Evolutionary conservation across 2,888 invertebrate species (phyloP), one percentile per base, ranked within the genome.

Genomic region (Zygothrica quintamaculata): DNA sequence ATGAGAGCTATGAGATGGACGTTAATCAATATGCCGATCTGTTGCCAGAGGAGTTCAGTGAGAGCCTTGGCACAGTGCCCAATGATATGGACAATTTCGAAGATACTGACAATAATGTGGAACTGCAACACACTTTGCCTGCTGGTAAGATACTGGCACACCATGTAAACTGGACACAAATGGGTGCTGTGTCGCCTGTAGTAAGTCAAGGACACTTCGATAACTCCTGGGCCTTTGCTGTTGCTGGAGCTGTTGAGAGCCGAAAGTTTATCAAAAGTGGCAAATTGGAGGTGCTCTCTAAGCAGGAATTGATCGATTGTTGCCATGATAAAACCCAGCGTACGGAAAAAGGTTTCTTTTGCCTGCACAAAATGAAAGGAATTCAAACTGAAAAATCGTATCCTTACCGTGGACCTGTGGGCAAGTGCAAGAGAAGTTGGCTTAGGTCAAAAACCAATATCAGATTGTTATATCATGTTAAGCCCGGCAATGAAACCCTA

Each of bases 161-260:
- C 52, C 40, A 0, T 25, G 67, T 69, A 0, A 74, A 74, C 44
- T 74, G 70, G 70, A 46, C 61, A 0, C 4, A 34, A 26, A 11
- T 53, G 37, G 39, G 50, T 1, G 64, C 56, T 0, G 71, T 74
- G 1, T 18, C 64, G 9, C 51, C 55, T 8, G 75, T 69, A 1
- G 1, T 1, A 1, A 12, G 31, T 12, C 37, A 57, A 43, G 70
- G 39, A 0, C 52, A 61, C 7, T 62, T 56, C 11, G 52, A 74
- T 15, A 56, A 44, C 6, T 68, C 74, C 5, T 70, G 74, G 74
- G 74, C 61, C 34, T 74, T 70, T 37, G 69, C 74, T 1, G 47
- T 55, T 0, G 51, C 69, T 12, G 69, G 51, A 2, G 60, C 36
- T 0, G 16, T 48, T 0, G 61, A 52, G 37, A 70, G 74, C 22